Base-by-base conservation (phyloP, 2,888 invertebrate genomes). In the Chorisops tibialis region DNA sequence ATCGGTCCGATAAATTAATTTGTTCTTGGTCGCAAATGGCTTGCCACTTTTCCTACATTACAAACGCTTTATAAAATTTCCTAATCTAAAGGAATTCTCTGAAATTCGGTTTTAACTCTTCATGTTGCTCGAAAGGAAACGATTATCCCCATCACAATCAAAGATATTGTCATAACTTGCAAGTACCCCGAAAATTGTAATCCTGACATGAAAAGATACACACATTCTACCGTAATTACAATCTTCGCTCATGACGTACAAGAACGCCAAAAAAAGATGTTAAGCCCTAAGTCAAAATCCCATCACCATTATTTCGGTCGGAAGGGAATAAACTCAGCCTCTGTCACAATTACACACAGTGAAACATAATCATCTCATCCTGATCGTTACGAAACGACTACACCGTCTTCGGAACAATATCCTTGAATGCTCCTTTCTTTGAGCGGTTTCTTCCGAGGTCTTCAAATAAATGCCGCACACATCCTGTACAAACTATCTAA, bases 131-230 rank as follows among this genome's bases (percentile, higher is more conserved):
- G 45, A 6, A n/a, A 5, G 11, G 14, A 38, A 14, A 52, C 38
- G 37, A 52, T 38, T 38, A 38, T 52, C 38, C n/a, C 39, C 51
- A 52, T 38, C 51, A 52, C 30, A 52, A 24, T 12, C 38, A 39
- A 52, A 38, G 51, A 18, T n/a, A 30, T 38, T 39, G 39, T 24
- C 19, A 39, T 21, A 39, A 38, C 39, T 52, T 52, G 39, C 39
- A 19, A 5, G 38, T 21, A 38, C 38, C 38, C 30, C 35, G 37
- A 50, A 24, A 14, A 50, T 7, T 9, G 9, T 35, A 50, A 50
- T 50, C 35, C 50, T n/a, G 12, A 18, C 35, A 16, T 9, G 16
- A 35, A 14, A 35, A n/a, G 16, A 50, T 48, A n/a, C 24, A 24
- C 9, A 9, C 50, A 50, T 50, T 9, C 9, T 30, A 2, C 30